A percentile compares a stretch with the other conserved stretches of the same genome.
These are phyloP conservation scores for Pachypanchax playfairii DNA, from an alignment of 2,113 vertebrate species.

Conservation along the genomic window DNA sequence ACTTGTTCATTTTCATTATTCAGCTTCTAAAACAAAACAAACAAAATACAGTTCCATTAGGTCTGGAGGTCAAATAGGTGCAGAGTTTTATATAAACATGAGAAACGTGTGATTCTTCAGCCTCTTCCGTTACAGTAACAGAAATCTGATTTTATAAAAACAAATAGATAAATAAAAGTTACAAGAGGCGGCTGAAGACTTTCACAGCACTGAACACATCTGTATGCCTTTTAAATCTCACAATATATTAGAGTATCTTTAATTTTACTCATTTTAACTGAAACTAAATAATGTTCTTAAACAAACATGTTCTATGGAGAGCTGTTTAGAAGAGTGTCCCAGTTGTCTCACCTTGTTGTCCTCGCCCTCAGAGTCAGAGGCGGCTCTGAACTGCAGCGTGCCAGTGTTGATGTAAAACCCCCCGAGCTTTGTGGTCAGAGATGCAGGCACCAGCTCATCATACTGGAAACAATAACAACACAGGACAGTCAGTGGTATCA, in stretches of 20 bases:
- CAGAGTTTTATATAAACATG: no score
- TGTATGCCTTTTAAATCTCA: no score
- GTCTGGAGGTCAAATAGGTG: no score
- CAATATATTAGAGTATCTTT: no score
- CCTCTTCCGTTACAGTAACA: no score
- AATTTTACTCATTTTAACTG: no score
- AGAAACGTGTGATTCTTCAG: no score
- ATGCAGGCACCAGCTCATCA: slow-evolving; percentile 96
- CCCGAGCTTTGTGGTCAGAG: slow-evolving; percentile 95
- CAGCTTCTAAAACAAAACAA: slow-evolving; percentile 72
- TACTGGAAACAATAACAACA: slow-evolving; percentile 73
- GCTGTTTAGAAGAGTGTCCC: not conserved
- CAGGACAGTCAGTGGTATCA: slow-evolving; percentile 21
- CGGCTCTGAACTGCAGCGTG: slow-evolving; percentile 92
- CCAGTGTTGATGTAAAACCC: slow-evolving; percentile 99
- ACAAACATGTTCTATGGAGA: no score
- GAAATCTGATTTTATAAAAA: no score
- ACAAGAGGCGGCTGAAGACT: no score
- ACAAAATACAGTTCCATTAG: not conserved
- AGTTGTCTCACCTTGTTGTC: slow-evolving; percentile 84
- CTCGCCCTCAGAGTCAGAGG: slow-evolving; percentile 94
- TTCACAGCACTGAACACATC: no score
- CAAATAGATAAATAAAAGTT: not conserved
- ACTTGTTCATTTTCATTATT: slow-evolving; percentile 84
- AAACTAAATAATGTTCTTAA: not conserved